Evolutionary conservation across 1,140 invertebrate genomes (phyloP).

Genomic region (Cydia pomonella): DNA sequence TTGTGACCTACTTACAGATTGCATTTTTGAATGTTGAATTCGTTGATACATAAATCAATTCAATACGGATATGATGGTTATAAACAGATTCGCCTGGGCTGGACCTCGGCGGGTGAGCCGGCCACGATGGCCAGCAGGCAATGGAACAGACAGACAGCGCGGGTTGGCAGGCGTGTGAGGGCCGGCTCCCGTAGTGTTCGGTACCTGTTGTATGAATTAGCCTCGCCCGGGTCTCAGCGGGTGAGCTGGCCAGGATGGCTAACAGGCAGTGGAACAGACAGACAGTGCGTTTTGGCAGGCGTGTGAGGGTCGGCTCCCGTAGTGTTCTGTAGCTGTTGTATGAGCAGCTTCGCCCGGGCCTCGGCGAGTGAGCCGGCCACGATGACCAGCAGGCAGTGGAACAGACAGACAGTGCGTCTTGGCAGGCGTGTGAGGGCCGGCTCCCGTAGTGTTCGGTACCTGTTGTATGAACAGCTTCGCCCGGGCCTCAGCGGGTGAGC

Average conservation of each 20-base stretch:
- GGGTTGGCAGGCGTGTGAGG: slow-evolving; percentile 39
- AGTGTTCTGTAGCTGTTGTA: slow-evolving; percentile 48
- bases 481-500: slow-evolving; percentile 51
- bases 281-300: too few relatives aligned
- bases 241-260: neutral
- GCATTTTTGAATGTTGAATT: neutral
- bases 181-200: slow-evolving; percentile 32
- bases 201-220: slow-evolving; percentile 60
- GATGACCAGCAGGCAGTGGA: too few relatives aligned
- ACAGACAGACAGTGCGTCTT: slow-evolving; percentile 62
- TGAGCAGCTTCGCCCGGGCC: slow-evolving; percentile 43
- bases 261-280: too few relatives aligned
- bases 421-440: slow-evolving; percentile 9
- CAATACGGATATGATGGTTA: neutral
- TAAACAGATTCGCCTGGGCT: too few relatives aligned
- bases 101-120: too few relatives aligned
- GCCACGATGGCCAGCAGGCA: neutral
- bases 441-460: slow-evolving; percentile 44
- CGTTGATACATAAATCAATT: too few relatives aligned
- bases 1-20: neutral
- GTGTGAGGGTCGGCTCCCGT: neutral
- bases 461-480: slow-evolving; percentile 65
- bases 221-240: neutral
- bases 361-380: too few relatives aligned
- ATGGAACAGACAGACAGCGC: slow-evolving; percentile 45